A percentile compares a stretch with the other conserved stretches of the same genome.
Conservation (phyloP, 2,113 vertebrate species). For the Pachycephala philippinensis region DNA sequence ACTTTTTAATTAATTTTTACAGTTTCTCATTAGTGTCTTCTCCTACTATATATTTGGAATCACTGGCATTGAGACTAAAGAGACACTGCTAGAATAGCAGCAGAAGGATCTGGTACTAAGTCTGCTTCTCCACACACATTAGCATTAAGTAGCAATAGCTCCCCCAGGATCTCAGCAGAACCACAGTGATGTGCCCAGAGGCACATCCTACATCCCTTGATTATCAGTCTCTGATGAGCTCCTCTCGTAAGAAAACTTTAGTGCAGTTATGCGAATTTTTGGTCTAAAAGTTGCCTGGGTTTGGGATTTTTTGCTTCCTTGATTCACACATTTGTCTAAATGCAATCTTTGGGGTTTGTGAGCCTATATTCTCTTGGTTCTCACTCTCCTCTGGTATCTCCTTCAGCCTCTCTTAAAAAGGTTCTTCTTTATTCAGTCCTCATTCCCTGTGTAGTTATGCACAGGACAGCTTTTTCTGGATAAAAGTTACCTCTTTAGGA, state of each 20-base stretch:
- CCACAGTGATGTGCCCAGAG: background rate
- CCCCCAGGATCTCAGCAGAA: background rate
- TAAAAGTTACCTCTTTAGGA: background rate
- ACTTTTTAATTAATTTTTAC: slow-evolving; percentile 18
- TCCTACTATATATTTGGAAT: background rate
- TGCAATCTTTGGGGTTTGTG: background rate
- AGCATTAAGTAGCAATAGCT: background rate
- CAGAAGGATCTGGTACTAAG: background rate
- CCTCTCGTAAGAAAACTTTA: background rate
- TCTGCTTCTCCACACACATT: background rate
- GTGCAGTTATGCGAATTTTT: background rate
- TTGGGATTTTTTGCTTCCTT: background rate
- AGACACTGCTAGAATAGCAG: background rate
- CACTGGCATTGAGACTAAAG: background rate
- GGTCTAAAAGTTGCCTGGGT: background rate
- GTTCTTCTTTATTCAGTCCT: background rate
- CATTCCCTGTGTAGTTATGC: background rate
- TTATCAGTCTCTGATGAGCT: background rate
- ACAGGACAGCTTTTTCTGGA: background rate
- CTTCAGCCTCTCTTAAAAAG: background rate
- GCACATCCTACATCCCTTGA: background rate
- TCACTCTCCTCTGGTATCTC: background rate
- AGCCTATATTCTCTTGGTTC: background rate
- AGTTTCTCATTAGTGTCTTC: background rate
- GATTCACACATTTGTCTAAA: background rate